These are phyloP conservation scores for Thamnophis elegans DNA, from an alignment of 2,797 vertebrate genomes.

Conservation along the genomic window DNA sequence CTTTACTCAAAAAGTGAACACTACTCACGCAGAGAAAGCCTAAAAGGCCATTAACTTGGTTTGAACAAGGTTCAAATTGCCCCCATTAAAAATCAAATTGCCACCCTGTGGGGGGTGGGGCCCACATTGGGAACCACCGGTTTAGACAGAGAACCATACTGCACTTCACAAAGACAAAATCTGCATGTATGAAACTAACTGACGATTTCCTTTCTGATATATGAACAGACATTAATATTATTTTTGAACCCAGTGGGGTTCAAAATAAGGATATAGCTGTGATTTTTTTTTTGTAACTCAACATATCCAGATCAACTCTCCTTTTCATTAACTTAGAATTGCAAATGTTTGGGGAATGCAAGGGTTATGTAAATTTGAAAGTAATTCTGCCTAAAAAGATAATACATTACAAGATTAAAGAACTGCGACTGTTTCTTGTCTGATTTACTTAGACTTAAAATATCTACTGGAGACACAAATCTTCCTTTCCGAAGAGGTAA, in stretches of 20 bases:
- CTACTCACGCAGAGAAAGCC: too few species aligned
- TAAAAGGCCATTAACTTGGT: too few species aligned
- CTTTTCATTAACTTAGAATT: background rate
- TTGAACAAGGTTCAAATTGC: too few species aligned
- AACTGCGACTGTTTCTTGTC: constrained; percentile 11
- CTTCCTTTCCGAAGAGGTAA: background rate
- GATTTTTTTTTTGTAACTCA: background rate
- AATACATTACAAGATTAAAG: background rate
- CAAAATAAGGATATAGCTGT: background rate
- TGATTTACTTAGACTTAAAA: constrained; percentile 20
- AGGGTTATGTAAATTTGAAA: background rate
- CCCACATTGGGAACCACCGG: too few species aligned
- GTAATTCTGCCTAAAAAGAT: background rate
- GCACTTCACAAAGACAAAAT: background rate
- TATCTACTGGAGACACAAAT: background rate
- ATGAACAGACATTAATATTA: background rate
- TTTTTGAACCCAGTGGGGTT: background rate
- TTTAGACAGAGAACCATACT: background rate
- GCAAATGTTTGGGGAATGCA: background rate
- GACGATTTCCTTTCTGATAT: background rate
- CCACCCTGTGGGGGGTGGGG: too few species aligned
- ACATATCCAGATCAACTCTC: background rate
- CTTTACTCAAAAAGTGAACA: too few species aligned
- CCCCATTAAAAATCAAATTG: too few species aligned
- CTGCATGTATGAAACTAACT: background rate